Evolutionary conservation across 2,888 invertebrate genomes (phyloP), one percentile per base, ranked within the genome.

Genomic region (Craniophora ligustri): DNA sequence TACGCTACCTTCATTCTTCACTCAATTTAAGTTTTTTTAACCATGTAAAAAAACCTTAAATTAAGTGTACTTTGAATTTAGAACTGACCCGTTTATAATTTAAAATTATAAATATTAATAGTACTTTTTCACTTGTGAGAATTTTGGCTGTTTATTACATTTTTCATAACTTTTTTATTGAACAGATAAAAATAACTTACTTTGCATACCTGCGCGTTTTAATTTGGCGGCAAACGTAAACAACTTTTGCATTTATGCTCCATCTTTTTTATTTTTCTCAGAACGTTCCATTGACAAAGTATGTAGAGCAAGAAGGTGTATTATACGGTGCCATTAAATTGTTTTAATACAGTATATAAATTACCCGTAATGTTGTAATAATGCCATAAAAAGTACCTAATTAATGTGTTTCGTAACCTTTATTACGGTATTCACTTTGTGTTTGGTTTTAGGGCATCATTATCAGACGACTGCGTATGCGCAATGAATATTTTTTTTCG

Each of bases 371-470:
- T 41, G 45, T n/a, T 41, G 46, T 55, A 55, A 70, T 54, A 32
- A 36, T 19, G 26, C 45, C 13, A 56, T 51, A 58, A 67, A 68
- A 40, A 49, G 14, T 15, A 32, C 18, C 19, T 53, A 60, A 73
- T 60, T 50, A 44, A 42, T 44, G 42, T 23, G 41, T 70, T 63
- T 50, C 48, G 42, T 56, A 67, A 70, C 31, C 21, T 53, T 30
- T 35, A 68, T 54, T 61, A 39, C 15, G 18, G 50, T 65, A 47
- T 42, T 48, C 19, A 46, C 30, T 36, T 45, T 15, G 10, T 49
- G 41, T 57, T 55, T 58, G 45, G 70, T 69, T 61, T 49, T 21
- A 44, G 54, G 61, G 54, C 46, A 49, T 15, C 28, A 68, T 68
- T 68, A 45, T 18, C 34, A 40, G 21, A 28, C 30, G 34, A 41